Evolutionary conservation across 2,113 vertebrate species (phyloP).

Genomic region (Macheiramphus alcinus): DNA sequence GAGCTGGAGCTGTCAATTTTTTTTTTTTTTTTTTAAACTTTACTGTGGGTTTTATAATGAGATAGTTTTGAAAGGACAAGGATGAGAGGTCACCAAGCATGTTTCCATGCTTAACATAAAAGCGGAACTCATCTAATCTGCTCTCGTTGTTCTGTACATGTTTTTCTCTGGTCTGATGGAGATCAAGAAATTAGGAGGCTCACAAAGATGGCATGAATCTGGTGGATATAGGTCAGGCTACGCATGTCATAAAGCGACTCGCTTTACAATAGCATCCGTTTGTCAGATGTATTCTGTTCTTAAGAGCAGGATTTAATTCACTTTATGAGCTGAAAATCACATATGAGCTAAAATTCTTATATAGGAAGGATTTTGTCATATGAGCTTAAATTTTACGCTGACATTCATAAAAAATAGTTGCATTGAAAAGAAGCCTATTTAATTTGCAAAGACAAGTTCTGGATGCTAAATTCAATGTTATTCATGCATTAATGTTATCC

Average conservation of each 20-base stretch:
- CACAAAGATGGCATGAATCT: background rate
- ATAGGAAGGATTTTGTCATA: background rate
- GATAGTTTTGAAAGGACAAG: background rate
- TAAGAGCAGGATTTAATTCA: background rate
- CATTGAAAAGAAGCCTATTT: background rate
- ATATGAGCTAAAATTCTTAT: background rate
- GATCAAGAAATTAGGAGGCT: background rate
- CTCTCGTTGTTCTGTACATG: rapidly evolving
- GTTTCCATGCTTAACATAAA: background rate
- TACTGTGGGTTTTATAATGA: background rate
- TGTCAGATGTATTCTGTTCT: background rate
- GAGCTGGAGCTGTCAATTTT: background rate
- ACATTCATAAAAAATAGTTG: background rate
- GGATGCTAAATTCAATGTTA: background rate
- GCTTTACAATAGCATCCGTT: background rate
- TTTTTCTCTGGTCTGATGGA: background rate
- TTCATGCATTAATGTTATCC: background rate
- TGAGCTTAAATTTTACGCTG: background rate
- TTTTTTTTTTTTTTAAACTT: background rate
- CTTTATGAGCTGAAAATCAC: background rate
- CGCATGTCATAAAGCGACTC: background rate
- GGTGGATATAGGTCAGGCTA: background rate
- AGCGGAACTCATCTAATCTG: background rate
- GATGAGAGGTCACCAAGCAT: background rate
- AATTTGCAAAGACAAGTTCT: background rate